Base-by-base conservation (phyloP, 2,797 vertebrate genomes). In the Emydoidea blandingii region DNA sequence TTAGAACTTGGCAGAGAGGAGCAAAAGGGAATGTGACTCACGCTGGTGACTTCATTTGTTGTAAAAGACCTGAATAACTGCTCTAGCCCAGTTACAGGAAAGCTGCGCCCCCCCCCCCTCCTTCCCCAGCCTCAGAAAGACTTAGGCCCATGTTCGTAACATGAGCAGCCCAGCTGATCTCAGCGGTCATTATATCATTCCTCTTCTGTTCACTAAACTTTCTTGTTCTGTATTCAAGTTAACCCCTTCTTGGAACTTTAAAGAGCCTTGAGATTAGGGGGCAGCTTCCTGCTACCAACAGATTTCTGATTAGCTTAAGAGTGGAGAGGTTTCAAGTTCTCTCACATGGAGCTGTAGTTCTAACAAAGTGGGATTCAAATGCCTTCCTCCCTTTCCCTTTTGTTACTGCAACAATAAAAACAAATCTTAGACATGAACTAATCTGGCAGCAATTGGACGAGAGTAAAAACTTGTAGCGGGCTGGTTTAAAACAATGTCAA, bases 11-110 rank as follows among this genome's bases (percentile, higher is more conserved):
- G 96, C 96, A 97, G 92, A 27, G 93, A 93, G 78, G 53, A 81
- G 93, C 96, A 86, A 95, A 97, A 95, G 92, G 92, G 92, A 97
- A 95, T 81, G 95, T 97, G 96, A 97, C 96, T 97, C 97, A 97
- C 92, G 5, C 94, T 87, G 95, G 95, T 96, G 96, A 95, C 89
- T 97, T 96, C 92, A 93, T 95, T 96, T 95, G 96, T 95, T 96
- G 89, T 93, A 96, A 95, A 91, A 97, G 96, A 94, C 95, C 94
- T 96, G 81, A 86, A 95, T 97, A 97, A 97, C 97, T 97, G 96
- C 95, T 95, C 92, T 96, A 94, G 97, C 93, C 93, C 95, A 91
- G 94, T 95, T 96, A 94, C 93, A 96, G 95, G 96, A 97, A 97
- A 93, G 88, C 87, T 90, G 88, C 91, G 93, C 92, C 95, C 95